phyloP scores from a whole-genome alignment of 2,888 invertebrate genomes.

The Tipula unca region DNA sequence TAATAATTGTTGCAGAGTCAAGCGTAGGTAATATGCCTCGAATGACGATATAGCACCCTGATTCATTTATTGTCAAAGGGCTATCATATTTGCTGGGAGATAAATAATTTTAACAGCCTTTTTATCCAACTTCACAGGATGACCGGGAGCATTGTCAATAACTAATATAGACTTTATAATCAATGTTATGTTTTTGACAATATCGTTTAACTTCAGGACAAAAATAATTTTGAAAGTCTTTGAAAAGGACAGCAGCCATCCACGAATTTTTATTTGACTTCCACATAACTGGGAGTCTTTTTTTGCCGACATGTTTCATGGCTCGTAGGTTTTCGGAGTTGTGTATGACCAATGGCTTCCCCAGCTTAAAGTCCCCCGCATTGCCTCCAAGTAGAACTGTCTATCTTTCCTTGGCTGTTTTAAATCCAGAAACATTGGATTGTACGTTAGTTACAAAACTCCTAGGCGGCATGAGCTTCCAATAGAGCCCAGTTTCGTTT shows the following conservation, averaged over 20 bases:
- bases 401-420: slow-evolving; percentile 27
- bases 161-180: slow-evolving; percentile 25
- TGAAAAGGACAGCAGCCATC: slow-evolving; percentile 26
- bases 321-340: slow-evolving; percentile 27
- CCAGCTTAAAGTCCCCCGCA: slow-evolving; percentile 26
- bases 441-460: background rate
- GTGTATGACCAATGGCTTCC: slow-evolving; percentile 25
- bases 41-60: slow-evolving; percentile 26
- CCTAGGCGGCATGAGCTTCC: background rate
- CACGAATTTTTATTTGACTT: slow-evolving; percentile 28
- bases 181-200: background rate
- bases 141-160: slow-evolving; percentile 27
- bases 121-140: slow-evolving; percentile 24
- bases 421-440: slow-evolving; percentile 24
- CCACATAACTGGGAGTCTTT: slow-evolving; percentile 25
- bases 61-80: slow-evolving; percentile 27
- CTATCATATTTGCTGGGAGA: slow-evolving; percentile 29
- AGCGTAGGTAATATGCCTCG: slow-evolving; percentile 26
- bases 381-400: slow-evolving; percentile 27
- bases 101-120: background rate
- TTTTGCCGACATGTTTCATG: slow-evolving; percentile 20
- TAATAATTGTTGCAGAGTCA: slow-evolving; percentile 22
- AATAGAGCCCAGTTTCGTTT: slow-evolving; percentile 27
- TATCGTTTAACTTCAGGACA: no score
- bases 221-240: slow-evolving; percentile 22